A percentile compares a stretch with the other conserved stretches of the same genome.
Evolutionary conservation across 2,797 vertebrate species (phyloP).

Genomic region (Syndactyla subalaris): DNA sequence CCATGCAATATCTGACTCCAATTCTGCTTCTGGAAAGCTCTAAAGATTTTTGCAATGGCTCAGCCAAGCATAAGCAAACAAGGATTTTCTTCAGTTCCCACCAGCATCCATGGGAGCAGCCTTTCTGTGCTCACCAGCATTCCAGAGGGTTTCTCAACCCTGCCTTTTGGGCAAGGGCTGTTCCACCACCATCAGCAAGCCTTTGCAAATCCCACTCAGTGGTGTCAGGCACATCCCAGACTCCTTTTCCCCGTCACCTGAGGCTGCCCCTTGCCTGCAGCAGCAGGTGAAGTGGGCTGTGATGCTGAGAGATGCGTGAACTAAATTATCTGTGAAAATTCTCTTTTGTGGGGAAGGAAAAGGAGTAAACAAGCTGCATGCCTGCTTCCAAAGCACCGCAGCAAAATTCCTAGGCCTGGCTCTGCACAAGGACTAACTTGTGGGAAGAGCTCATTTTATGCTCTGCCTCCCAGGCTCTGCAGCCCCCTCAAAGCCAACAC

Average conservation of each 20-base stretch:
- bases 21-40: not conserved
- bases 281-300: not conserved
- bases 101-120: not conserved
- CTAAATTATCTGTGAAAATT: not conserved
- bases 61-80: not conserved
- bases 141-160: not conserved
- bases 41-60: not conserved
- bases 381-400: not conserved
- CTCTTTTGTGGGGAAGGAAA: not conserved
- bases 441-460: not conserved
- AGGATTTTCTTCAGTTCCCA: not conserved
- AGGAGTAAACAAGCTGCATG: not conserved
- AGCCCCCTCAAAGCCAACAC: not conserved
- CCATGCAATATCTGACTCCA: rapidly evolving
- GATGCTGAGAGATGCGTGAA: not conserved
- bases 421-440: not conserved
- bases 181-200: not conserved
- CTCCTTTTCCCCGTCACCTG: not conserved
- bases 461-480: not conserved
- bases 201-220: not conserved
- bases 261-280: not conserved
- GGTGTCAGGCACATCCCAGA: not conserved
- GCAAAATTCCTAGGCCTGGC: not conserved
- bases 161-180: not conserved
- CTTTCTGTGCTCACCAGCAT: not conserved